Base-by-base conservation (phyloP, 2,888 invertebrate genomes). In the Steromphala cineraria region DNA sequence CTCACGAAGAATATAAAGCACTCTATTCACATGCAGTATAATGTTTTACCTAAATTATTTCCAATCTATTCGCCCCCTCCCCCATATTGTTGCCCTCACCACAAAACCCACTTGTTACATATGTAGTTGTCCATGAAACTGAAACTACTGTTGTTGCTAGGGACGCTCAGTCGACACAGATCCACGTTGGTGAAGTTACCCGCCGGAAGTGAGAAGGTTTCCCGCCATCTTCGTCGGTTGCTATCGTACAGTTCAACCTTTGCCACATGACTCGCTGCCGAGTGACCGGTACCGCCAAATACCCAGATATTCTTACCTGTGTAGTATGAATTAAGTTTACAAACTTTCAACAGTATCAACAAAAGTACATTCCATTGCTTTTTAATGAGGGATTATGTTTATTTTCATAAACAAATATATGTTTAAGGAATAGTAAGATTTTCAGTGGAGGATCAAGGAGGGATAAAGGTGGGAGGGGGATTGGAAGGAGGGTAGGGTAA, bases 31-130 rank as follows among this genome's bases (percentile, higher is more conserved):
- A n/a, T n/a, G n/a, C n/a, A n/a, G n/a, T n/a, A n/a, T n/a, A n/a
- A n/a, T n/a, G n/a, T n/a, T n/a, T n/a, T n/a, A n/a, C n/a, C n/a
- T n/a, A n/a, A n/a, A n/a, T n/a, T n/a, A n/a, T n/a, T n/a, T n/a
- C n/a, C 36, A 36, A 2, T 13, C 13, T 8, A 10, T 13, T 46
- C 46, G 13, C 46, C 10, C 46, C 46, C 7, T 36, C 10, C 13
- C 19, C 36, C 36, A n/a, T n/a, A n/a, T n/a, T 36, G 4, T 36
- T 4, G 4, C 36, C 21, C 13, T 85, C 81, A 91, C 91, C 91
- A 91, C 83, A 91, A 77, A 19, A 90, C 85, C 90, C 91, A 91
- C 24, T 87, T 87, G 76, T 89, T 88, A 80, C 87, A 89, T 76
- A 91, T 83, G 24, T 87, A 87, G 8, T 87, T 79, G 67, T 89